Conservation (phyloP, 2,797 vertebrate genomes). For the Enteromius radiatus region DNA sequence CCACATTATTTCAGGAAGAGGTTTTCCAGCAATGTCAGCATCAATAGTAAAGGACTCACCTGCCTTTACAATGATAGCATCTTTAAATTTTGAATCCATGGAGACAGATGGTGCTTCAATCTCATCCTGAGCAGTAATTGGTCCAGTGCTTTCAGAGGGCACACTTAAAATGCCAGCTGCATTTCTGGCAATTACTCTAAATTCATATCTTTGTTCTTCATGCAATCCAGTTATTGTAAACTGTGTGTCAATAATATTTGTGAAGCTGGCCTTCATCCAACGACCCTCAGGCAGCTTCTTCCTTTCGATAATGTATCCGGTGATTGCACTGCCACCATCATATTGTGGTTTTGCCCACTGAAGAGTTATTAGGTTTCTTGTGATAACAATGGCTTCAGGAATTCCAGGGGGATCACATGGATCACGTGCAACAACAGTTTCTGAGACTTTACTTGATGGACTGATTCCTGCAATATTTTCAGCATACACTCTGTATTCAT, state of each 20-base stretch:
- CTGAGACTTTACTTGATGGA: constrained; percentile 91
- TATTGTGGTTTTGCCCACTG: constrained; percentile 94
- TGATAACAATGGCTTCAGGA: constrained; percentile 92
- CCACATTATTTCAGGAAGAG: constrained; percentile 88
- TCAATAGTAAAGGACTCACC: constrained; percentile 93
- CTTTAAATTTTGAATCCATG: constrained; percentile 91
- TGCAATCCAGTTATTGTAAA: constrained; percentile 89
- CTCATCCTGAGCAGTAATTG: constrained; percentile 94
- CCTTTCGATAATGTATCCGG: constrained; percentile 93
- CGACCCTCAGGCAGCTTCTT: constrained; percentile 93
- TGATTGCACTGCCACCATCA: constrained; percentile 94
- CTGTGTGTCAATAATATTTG: constrained; percentile 91
- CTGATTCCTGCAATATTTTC: constrained; percentile 96
- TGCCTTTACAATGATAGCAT: constrained; percentile 79
- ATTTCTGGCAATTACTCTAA: constrained; percentile 95
- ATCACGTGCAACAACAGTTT: constrained; percentile 90
- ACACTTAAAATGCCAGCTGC: constrained; percentile 88
- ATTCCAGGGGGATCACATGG: constrained; percentile 94
- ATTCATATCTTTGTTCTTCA: constrained; percentile 93
- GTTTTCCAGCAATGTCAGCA: constrained; percentile 93
- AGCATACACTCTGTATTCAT: constrained; percentile 96
- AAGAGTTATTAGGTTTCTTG: constrained; percentile 90
- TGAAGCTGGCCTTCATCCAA: constrained; percentile 98
- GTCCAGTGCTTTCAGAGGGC: constrained; percentile 92
- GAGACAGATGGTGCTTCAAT: constrained; percentile 83